Percentiles rank a stretch among this genome's conserved stretches.
Evolutionary conservation across 2,888 invertebrate genomes (phyloP).

Genomic region (Polietes domitor): DNA sequence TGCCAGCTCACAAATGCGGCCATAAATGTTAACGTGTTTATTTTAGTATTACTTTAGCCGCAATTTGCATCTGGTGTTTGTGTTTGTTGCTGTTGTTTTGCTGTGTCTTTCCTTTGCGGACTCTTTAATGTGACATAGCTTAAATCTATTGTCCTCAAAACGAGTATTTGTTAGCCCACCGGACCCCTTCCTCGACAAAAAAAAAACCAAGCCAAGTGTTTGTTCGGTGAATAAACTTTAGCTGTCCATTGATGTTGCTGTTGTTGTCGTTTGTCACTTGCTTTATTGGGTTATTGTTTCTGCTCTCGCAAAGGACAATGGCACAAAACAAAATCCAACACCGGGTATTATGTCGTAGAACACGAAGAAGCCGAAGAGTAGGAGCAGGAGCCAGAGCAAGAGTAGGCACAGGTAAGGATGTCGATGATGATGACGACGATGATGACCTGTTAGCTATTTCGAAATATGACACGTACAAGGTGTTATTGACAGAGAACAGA

Average conservation of each 20-base stretch:
- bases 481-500: conserved; percentile 57
- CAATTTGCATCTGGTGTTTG: neutral
- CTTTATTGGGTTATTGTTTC: conserved; percentile 37
- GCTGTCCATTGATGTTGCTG: conserved; percentile 15
- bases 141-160: neutral
- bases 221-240: conserved; percentile 23
- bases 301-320: conserved; percentile 28
- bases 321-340: conserved; percentile 18
- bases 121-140: neutral
- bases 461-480: conserved; percentile 65
- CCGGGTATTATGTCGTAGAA: neutral
- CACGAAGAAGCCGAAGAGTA: neutral
- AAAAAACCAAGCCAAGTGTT: neutral
- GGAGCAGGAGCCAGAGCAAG: neutral
- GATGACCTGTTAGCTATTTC: conserved; percentile 69
- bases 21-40: conserved; percentile 22
- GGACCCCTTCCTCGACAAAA: neutral
- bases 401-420: neutral
- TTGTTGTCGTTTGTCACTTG: conserved; percentile 12
- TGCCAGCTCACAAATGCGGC: neutral
- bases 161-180: neutral
- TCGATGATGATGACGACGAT: conserved; percentile 46
- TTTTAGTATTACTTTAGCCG: conserved; percentile 18
- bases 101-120: conserved; percentile 1
- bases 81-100: too few species aligned